phyloP scores from a whole-genome alignment of 2,797 vertebrate genomes.

The Neoniphon sammara region DNA sequence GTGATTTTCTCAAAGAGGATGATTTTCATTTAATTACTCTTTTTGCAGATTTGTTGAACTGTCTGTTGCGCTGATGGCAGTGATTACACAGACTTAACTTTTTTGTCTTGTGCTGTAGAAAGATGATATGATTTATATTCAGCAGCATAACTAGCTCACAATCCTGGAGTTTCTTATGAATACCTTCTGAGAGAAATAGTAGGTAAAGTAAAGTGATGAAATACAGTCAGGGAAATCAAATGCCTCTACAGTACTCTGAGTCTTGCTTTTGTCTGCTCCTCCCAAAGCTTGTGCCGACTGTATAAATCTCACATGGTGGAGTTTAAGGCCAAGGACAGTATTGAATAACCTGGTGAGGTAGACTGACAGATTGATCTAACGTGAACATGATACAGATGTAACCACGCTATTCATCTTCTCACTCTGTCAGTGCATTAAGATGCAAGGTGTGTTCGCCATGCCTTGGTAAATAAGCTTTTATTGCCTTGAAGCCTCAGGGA shows the following conservation, averaged over 20 bases:
- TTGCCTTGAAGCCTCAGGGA: constrained; percentile 72
- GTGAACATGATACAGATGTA: constrained; percentile 78
- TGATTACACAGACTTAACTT: constrained; percentile 29
- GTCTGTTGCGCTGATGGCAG: constrained; percentile 35
- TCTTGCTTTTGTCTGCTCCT: constrained; percentile 49
- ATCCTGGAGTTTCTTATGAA: constrained; percentile 35
- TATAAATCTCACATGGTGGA: constrained; percentile 69
- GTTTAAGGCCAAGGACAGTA: constrained; percentile 78
- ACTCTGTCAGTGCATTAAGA: constrained; percentile 72
- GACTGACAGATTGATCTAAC: constrained; percentile 77
- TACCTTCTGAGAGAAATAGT: constrained; percentile 28
- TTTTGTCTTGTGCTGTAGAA: not conserved
- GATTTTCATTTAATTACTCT: constrained; percentile 52
- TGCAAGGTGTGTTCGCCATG: constrained; percentile 74
- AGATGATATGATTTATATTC: constrained; percentile 47
- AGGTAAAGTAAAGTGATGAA: constrained; percentile 45
- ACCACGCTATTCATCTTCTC: constrained; percentile 74
- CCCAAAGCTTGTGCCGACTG: constrained; percentile 31
- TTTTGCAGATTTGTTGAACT: constrained; percentile 47
- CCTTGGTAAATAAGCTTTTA: constrained; percentile 80
- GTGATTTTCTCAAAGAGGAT: constrained; percentile 37
- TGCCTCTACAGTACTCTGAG: constrained; percentile 21
- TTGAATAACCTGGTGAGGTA: constrained; percentile 66
- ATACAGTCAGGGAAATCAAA: constrained; percentile 56
- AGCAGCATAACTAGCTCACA: not conserved